Evolutionary conservation across 2,797 vertebrate genomes (phyloP).

Genomic region (Amphiprion clarkii): DNA sequence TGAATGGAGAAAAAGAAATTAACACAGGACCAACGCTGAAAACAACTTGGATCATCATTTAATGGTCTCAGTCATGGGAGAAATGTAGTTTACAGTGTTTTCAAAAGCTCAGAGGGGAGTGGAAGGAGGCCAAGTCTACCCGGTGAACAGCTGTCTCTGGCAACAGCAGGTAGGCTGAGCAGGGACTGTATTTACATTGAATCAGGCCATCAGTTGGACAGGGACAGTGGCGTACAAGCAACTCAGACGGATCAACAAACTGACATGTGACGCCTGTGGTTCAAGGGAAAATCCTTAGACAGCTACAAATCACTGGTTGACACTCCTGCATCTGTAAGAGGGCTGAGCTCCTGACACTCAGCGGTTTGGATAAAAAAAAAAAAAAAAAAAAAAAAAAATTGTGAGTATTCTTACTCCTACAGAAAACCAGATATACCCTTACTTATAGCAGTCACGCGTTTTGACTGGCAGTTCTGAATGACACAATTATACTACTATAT

Average conservation of each 20-base stretch:
- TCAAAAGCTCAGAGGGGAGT: slow-evolving; percentile 60
- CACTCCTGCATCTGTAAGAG: slow-evolving; percentile 53
- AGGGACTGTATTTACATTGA: slow-evolving; percentile 73
- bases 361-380: slow-evolving; percentile 28
- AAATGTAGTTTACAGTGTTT: slow-evolving; percentile 58
- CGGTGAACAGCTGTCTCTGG: slow-evolving; percentile 72
- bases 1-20: not conserved
- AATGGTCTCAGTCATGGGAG: slow-evolving; percentile 38
- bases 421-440: slow-evolving; percentile 1
- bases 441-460: slow-evolving; percentile 5
- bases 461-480: not conserved
- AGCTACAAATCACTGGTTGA: slow-evolving; percentile 67
- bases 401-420: slow-evolving; percentile 3
- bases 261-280: slow-evolving; percentile 54
- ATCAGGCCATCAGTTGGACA: slow-evolving; percentile 72
- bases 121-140: slow-evolving; percentile 58
- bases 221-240: slow-evolving; percentile 55
- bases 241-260: slow-evolving; percentile 70
- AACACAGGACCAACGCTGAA: not conserved
- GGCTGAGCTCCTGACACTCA: slow-evolving; percentile 48
- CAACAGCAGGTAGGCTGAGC: slow-evolving; percentile 67
- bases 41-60: slow-evolving; percentile 27
- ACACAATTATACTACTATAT: not conserved
- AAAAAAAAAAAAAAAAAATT: slow-evolving; percentile 39
- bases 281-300: slow-evolving; percentile 73